phyloP scores from a whole-genome alignment of 64 coral and sea anemone genomes.

The Montipora efflorescens region DNA sequence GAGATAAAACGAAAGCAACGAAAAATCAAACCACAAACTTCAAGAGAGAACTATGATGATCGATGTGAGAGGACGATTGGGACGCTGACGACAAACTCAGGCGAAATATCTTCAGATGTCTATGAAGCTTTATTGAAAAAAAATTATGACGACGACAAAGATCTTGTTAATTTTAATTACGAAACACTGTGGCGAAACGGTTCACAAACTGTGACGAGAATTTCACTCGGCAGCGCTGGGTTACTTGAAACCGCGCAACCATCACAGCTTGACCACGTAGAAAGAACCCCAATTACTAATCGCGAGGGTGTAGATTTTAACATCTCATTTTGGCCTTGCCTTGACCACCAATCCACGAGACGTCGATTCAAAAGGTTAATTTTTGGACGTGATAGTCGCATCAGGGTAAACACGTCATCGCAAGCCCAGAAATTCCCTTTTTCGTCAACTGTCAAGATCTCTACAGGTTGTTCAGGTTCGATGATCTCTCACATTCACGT shows the following conservation, averaged over 20 bases:
- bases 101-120: no score
- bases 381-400: constrained; percentile 67
- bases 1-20: background rate
- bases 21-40: background rate
- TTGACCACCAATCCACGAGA: background rate
- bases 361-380: constrained; percentile 45
- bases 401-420: constrained; percentile 1
- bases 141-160: background rate
- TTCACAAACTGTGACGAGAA: background rate
- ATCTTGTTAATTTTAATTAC: constrained; percentile 21
- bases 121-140: background rate
- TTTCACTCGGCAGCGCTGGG: background rate
- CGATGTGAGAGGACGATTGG: background rate
- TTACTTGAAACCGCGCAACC: background rate
- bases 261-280: constrained; percentile 1
- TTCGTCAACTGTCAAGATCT: constrained; percentile 81
- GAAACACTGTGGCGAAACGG: constrained; percentile 32
- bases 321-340: background rate
- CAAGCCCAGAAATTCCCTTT: constrained; percentile 82
- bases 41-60: background rate
- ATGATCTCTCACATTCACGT: constrained; percentile 74
- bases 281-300: background rate
- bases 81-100: background rate
- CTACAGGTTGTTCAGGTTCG: constrained; percentile 79
- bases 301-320: background rate